Evolutionary conservation across 2,888 invertebrate genomes (phyloP).

Genomic region (Gibbula magus): DNA sequence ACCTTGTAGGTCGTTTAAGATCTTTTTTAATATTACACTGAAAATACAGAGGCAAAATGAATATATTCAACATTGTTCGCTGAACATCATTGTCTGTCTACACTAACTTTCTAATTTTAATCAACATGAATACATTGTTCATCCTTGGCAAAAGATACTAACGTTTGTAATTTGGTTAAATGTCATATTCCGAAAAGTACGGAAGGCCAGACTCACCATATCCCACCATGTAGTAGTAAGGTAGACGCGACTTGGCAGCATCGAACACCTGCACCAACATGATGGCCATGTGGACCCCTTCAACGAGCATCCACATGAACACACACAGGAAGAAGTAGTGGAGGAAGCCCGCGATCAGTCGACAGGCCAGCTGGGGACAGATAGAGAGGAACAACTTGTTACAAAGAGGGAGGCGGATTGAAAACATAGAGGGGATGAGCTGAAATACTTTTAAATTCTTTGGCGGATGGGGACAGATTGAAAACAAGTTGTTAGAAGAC

Average conservation of each 20-base stretch:
- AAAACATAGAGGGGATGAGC: no score
- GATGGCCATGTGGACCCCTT: slow-evolving; percentile 64
- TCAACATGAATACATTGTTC: not conserved
- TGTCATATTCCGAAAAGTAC: not conserved
- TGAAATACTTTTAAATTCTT: no score
- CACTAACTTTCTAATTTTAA: not conserved
- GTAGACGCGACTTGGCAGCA: slow-evolving; percentile 58
- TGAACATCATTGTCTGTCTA: not conserved
- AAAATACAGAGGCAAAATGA: no score
- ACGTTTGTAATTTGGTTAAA: not conserved
- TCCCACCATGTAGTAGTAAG: slow-evolving; percentile 60
- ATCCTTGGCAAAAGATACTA: not conserved
- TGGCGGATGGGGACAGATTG: no score
- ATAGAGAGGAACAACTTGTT: no score
- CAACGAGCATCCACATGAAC: slow-evolving; percentile 68
- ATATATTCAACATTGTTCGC: not conserved
- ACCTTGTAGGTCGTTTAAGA: not conserved
- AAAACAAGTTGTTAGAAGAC: no score
- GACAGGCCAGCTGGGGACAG: slow-evolving; percentile 55
- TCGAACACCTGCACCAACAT: slow-evolving; percentile 68
- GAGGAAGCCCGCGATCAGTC: slow-evolving; percentile 60
- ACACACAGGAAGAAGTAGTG: slow-evolving; percentile 65
- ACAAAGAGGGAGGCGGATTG: no score
- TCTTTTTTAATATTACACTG: not conserved
- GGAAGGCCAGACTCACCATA: slow-evolving; percentile 54